Evolutionary conservation across 2,113 vertebrate genomes (phyloP), one percentile per base, ranked within the genome.

Genomic region (Myxocyprinus asiaticus): DNA sequence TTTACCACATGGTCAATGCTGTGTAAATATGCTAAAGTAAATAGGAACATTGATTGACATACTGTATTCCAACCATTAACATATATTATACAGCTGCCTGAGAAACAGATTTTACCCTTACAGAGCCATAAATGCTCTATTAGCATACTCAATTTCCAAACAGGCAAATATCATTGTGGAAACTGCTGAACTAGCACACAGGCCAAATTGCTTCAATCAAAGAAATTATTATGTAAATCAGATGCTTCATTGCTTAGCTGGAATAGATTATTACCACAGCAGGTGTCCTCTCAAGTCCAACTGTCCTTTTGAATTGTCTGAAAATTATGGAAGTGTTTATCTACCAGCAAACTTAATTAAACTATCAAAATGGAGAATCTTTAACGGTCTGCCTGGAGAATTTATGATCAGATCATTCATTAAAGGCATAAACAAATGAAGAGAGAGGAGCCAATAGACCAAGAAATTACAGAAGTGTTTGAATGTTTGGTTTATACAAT

Each of bases 271-370:
- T 59, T 67, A 65, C 48, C 67, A 44, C 59, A 71, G 77, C 47
- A 42, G 51, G 44, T 42, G 17, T 61, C 47, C 42, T 53, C 61
- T 15, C 6, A 48, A 71, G 44, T 43, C 44, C 64, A 63, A 65
- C 76, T 15, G 53, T 69, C 59, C 10, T 11, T 53, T 65, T 61
- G 48, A 45, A 71, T 71, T 62, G 64, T 12, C 9, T 8, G 53
- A 8, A 53, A 69, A 66, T 74, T 65, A 81, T 75, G 69, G 47
- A 77, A 47, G 55, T 66, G 69, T 84, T 84, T 83, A 81, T 77
- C 22, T 33, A 33, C 66, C 15, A 79, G 69, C 33, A 58, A 78
- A 84, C 74, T 78, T 75, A 64, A 81, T 81, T 84, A 78, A 65
- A 81, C 62, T 51, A 58, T 76, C 69, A 68, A 51, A 81, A 78